Percentiles rank a stretch among this genome's conserved stretches.
Conservation (phyloP, 2,888 invertebrate species). For the Ennomos erosarius region DNA sequence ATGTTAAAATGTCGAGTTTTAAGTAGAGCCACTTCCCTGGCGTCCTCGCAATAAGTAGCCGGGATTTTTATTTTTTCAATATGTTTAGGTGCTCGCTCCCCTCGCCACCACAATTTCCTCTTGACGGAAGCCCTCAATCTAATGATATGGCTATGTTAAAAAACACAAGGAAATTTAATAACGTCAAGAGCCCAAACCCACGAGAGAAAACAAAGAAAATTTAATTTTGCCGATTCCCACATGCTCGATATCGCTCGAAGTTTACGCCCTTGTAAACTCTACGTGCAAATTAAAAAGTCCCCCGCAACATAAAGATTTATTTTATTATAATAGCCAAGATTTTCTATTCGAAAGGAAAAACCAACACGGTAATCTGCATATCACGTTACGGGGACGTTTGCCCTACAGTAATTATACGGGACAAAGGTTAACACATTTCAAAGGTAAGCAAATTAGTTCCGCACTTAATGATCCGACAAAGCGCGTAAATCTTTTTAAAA, state of each 20-base stretch:
- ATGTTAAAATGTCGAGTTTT: neutral
- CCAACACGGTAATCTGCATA: slow-evolving; percentile 74
- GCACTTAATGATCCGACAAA: slow-evolving; percentile 85
- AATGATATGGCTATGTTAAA: slow-evolving; percentile 86
- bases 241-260: slow-evolving; percentile 81
- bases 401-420: slow-evolving; percentile 76
- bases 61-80: slow-evolving; percentile 85
- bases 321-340: slow-evolving; percentile 34
- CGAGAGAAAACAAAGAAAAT: slow-evolving; percentile 82
- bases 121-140: slow-evolving; percentile 85
- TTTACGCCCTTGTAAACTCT: slow-evolving; percentile 61
- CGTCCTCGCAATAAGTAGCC: slow-evolving; percentile 68
- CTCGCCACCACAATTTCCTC: slow-evolving; percentile 84
- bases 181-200: slow-evolving; percentile 74
- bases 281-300: slow-evolving; percentile 64
- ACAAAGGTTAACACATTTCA: slow-evolving; percentile 83
- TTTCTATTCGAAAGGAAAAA: slow-evolving; percentile 51
- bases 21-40: slow-evolving; percentile 62
- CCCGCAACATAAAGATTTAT: slow-evolving; percentile 31
- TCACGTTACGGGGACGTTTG: slow-evolving; percentile 74
- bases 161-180: slow-evolving; percentile 86
- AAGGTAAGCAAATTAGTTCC: slow-evolving; percentile 86
- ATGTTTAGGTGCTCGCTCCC: slow-evolving; percentile 81
- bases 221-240: slow-evolving; percentile 84
- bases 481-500: slow-evolving; percentile 85